Percentiles rank a stretch among this genome's conserved stretches.
Evolutionary conservation across 1,140 invertebrate species (phyloP).

Genomic region (Zelostemma sp.): DNA sequence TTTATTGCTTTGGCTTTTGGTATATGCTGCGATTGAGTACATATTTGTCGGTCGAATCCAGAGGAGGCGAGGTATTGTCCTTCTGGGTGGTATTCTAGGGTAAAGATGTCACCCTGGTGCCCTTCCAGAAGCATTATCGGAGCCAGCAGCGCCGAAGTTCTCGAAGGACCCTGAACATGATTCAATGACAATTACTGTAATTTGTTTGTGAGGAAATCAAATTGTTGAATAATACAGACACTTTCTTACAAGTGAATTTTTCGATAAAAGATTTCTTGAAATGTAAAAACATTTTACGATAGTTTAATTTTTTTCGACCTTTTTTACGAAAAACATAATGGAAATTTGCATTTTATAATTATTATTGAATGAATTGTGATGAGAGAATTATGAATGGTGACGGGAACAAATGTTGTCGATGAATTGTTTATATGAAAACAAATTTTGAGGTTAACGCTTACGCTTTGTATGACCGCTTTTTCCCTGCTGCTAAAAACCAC

Average conservation of each 20-base stretch:
- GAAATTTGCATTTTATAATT: too few species aligned
- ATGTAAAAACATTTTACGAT: too few species aligned
- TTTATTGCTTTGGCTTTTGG: too few species aligned
- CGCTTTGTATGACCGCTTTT: constrained; percentile 76
- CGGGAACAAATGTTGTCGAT: too few species aligned
- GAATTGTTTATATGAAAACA: constrained; percentile 6
- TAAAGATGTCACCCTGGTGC: constrained; percentile 97
- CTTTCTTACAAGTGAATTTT: background rate
- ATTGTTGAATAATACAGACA: too few species aligned
- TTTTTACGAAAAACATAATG: background rate
- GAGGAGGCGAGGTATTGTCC: constrained; percentile 93
- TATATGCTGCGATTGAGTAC: constrained; percentile 75
- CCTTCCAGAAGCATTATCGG: constrained; percentile 98
- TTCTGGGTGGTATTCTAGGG: constrained; percentile 95
- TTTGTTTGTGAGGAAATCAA: too few species aligned
- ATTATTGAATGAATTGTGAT: too few species aligned
- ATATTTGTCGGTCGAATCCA: constrained; percentile 97
- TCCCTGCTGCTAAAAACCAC: constrained; percentile 76
- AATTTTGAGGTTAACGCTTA: constrained; percentile 57
- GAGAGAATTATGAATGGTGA: too few species aligned
- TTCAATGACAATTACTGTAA: too few species aligned
- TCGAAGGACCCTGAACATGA: constrained; percentile 73
- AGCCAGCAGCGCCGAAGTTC: constrained; percentile 90
- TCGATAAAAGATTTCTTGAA: too few species aligned
- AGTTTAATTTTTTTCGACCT: too few species aligned